Evolutionary conservation across 2,113 vertebrate species (phyloP), one percentile per base, ranked within the genome.

Genomic region (Anguilla rostrata): DNA sequence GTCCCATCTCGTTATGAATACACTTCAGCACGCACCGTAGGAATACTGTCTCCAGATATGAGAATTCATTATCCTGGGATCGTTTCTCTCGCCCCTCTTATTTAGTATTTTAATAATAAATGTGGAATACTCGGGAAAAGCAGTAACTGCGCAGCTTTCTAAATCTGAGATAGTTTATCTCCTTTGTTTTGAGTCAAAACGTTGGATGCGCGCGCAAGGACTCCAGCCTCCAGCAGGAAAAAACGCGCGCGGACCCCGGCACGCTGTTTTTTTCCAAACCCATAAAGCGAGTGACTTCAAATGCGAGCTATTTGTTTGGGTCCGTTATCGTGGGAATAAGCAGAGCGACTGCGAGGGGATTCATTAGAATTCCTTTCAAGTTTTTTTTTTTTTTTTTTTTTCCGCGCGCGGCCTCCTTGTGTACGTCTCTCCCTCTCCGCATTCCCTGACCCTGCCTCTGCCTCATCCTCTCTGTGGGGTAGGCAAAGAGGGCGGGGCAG

Each of bases 341-440:
- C 92, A 90, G 92, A 80, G 92, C 91, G 92, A 95, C 94, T 95
- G 94, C 88, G 9, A 46, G 93, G 92, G 89, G 92, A 86, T 94
- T 96, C 94, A 96, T 96, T 96, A 96, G 91, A 95, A 96, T 96
- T 95, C 94, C 94, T 96, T 96, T 96, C 94, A 96, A 96, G 95
- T 96, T 92, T 92, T 8, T 66, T 26, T 66, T 66, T 60, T 60
- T 60, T 60, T 60, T 60, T 60, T 60, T 60, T 60, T 93, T 20
- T 15, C 3, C 91, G 91, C 93, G 94, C 94, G 93, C 90, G 90
- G 93, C 93, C 93, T 94, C 94, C 94, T 92, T 94, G 92, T 94
- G 95, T 94, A 94, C 92, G 92, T 93, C 92, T 93, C 60, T 66
- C 22, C 20, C 9, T 3, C 92, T 92, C 93, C 92, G 93, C 94